Conservation (phyloP, 2,888 invertebrate species). For the Limnephilus lunatus region DNA sequence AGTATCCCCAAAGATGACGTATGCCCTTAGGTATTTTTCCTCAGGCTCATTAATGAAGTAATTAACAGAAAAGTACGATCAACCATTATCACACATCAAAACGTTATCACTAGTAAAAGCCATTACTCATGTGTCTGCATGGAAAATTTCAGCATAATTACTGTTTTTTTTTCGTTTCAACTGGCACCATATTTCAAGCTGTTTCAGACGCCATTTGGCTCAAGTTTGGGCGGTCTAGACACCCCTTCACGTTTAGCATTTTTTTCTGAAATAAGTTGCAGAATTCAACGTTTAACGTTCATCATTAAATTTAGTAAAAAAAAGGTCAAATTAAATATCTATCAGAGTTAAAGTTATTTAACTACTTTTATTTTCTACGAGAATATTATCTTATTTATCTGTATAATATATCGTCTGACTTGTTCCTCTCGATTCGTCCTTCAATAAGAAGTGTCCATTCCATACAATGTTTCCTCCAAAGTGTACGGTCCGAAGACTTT, state of each 20-base stretch:
- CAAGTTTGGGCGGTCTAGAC: neutral
- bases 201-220: neutral
- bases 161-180: neutral
- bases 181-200: neutral
- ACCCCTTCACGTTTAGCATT: neutral
- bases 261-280: neutral
- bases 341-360: neutral
- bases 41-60: too few relatives aligned
- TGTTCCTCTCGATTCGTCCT: neutral
- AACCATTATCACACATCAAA: too few relatives aligned
- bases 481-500: neutral
- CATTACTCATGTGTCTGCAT: too few relatives aligned
- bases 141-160: too few relatives aligned
- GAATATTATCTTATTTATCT: too few relatives aligned
- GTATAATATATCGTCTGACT: neutral
- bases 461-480: neutral
- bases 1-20: too few relatives aligned
- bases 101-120: too few relatives aligned
- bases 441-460: conserved; percentile 15
- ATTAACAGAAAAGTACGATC: too few relatives aligned
- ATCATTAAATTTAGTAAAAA: neutral
- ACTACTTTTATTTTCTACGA: neutral
- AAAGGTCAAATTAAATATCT: neutral
- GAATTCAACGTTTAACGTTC: neutral
- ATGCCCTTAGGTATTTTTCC: too few relatives aligned